Percentiles rank a stretch among this genome's conserved stretches.
These are phyloP conservation scores for Parotia lawesii DNA, from an alignment of 2,113 vertebrate species.

Conservation along the genomic window DNA sequence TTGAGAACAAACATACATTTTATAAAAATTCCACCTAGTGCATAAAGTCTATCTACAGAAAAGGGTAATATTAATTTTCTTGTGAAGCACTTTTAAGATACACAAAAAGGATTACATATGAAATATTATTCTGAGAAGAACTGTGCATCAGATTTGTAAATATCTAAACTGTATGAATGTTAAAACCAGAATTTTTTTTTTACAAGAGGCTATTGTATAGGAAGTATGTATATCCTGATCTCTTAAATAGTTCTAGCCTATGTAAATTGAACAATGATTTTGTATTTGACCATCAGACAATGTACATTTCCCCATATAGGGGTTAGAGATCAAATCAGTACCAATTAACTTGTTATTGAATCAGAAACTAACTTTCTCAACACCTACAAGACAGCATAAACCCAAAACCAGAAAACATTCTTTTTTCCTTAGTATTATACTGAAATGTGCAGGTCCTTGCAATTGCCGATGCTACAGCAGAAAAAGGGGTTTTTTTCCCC, in stretches of 20 bases:
- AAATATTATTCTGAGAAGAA: neutral
- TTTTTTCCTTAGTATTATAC: neutral
- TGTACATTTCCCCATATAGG: neutral
- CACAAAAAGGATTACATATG: neutral
- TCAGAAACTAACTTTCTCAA: neutral
- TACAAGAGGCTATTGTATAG: neutral
- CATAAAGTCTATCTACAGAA: neutral
- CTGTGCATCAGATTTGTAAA: neutral
- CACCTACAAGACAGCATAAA: neutral
- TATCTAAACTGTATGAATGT: neutral
- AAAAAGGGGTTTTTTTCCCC: neutral
- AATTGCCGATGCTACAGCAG: neutral
- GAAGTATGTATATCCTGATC: neutral
- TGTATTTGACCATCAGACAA: neutral
- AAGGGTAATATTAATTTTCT: neutral
- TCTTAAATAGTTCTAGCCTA: neutral
- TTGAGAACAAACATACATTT: neutral
- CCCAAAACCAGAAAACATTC: neutral
- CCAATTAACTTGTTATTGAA: neutral
- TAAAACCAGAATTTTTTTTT: neutral
- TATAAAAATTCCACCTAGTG: neutral
- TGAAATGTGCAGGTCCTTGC: neutral
- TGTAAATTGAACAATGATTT: neutral
- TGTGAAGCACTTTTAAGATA: neutral
- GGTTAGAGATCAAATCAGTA: neutral